Evolutionary conservation across 2,113 vertebrate species (phyloP).

Genomic region (Tetrao urogallus): DNA sequence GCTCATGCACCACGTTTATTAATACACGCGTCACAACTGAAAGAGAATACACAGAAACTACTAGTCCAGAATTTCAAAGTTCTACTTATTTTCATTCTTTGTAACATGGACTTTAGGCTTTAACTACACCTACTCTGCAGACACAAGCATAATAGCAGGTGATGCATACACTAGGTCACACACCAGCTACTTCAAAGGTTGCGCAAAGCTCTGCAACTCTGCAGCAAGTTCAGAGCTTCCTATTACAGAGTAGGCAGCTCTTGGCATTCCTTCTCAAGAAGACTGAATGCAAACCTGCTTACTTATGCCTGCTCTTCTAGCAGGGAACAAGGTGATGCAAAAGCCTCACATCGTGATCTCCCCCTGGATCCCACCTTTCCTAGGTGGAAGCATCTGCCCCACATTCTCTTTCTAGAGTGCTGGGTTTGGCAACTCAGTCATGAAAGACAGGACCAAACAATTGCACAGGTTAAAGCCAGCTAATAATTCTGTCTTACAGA

Average conservation of each 20-base stretch:
- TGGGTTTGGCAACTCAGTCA: not conserved
- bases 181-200: not conserved
- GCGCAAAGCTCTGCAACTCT: not conserved
- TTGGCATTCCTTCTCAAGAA: not conserved
- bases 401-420: not conserved
- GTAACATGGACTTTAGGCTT: not conserved
- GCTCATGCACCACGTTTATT: not conserved
- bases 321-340: not conserved
- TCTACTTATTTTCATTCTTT: not conserved
- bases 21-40: too few species aligned
- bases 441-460: not conserved
- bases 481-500: not conserved
- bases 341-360: not conserved
- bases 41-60: not conserved
- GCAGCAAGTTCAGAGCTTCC: not conserved
- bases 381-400: not conserved
- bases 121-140: not conserved
- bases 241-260: not conserved
- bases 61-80: not conserved
- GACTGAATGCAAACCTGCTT: not conserved
- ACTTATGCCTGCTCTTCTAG: not conserved
- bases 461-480: not conserved
- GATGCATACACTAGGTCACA: fast-evolving
- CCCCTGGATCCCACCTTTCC: not conserved
- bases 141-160: not conserved